These are phyloP conservation scores for Lepas anatifera DNA, from an alignment of 2,888 invertebrate genomes.

Conservation along the genomic window DNA sequence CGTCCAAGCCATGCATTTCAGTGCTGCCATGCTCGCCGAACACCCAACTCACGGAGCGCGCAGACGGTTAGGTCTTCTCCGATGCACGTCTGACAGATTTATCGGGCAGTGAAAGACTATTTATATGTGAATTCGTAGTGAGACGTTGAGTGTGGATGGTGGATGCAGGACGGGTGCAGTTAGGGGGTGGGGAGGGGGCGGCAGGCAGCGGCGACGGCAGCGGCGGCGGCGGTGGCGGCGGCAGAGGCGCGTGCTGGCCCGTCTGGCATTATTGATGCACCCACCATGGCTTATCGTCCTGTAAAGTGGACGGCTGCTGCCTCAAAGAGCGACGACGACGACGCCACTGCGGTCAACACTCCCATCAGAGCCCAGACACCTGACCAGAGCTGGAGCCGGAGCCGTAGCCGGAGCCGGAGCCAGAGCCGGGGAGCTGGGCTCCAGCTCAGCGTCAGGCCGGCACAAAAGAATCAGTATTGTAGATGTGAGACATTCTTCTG, in stretches of 20 bases:
- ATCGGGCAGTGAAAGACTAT: too few relatives aligned
- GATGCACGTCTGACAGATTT: too few relatives aligned
- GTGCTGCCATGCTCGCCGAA: too few relatives aligned
- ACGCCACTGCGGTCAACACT: neutral
- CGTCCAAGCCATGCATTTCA: too few relatives aligned
- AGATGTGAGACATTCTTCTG: too few relatives aligned
- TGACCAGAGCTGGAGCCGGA: neutral
- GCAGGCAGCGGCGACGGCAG: neutral
- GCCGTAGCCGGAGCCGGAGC: neutral
- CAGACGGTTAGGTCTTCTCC: too few relatives aligned
- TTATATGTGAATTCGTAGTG: too few relatives aligned
- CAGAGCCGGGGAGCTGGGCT: neutral
- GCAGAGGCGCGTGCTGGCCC: neutral
- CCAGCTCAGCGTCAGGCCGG: neutral
- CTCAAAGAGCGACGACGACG: neutral
- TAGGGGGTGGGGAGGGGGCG: too few relatives aligned
- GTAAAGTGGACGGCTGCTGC: neutral
- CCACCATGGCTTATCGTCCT: slow-evolving; percentile 5
- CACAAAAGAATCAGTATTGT: too few relatives aligned
- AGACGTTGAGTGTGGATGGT: too few relatives aligned
- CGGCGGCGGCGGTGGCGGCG: neutral
- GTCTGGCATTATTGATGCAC: neutral
- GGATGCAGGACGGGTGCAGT: too few relatives aligned
- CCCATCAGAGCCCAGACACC: neutral
- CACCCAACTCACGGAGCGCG: too few relatives aligned